Percentiles rank a stretch among this genome's conserved stretches.
Evolutionary conservation across 2,113 vertebrate genomes (phyloP).

Genomic region (Danio rerio): DNA sequence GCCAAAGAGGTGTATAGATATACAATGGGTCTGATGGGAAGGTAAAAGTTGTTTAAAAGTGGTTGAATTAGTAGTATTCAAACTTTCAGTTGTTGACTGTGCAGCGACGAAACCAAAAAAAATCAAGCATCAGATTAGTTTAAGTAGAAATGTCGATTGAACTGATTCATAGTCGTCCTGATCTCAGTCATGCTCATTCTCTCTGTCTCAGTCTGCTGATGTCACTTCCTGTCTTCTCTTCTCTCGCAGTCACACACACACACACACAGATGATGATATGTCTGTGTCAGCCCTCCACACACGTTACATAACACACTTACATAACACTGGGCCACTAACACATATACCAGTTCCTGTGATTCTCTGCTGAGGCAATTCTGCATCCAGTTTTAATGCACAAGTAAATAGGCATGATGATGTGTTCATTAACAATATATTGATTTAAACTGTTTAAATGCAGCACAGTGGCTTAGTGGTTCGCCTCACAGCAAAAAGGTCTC

Average conservation of each 20-base stretch:
- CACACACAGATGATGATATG: constrained; percentile 11
- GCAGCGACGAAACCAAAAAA: neutral
- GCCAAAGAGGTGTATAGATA: too few species aligned
- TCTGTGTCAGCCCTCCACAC: neutral
- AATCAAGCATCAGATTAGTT: neutral
- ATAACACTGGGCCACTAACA: constrained; percentile 29
- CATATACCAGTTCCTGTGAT: constrained; percentile 11
- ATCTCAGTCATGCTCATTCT: neutral
- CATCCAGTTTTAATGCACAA: neutral
- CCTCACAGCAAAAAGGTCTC: too few species aligned
- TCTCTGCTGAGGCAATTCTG: constrained; percentile 24
- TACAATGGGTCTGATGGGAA: too few species aligned
- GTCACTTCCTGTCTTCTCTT: constrained; percentile 2
- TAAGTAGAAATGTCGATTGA: neutral
- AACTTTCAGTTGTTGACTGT: too few species aligned
- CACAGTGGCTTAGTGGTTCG: too few species aligned
- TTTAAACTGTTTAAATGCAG: neutral
- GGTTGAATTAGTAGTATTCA: too few species aligned
- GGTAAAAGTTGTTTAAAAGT: too few species aligned
- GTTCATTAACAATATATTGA: neutral
- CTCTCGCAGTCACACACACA: neutral
- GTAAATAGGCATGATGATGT: neutral
- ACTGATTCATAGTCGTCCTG: neutral
- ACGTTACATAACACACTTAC: constrained; percentile 23
- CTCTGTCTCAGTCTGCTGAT: constrained; percentile 14